These are phyloP conservation scores for Adelges cooleyi DNA, from an alignment of 1,140 invertebrate species.

Conservation along the genomic window DNA sequence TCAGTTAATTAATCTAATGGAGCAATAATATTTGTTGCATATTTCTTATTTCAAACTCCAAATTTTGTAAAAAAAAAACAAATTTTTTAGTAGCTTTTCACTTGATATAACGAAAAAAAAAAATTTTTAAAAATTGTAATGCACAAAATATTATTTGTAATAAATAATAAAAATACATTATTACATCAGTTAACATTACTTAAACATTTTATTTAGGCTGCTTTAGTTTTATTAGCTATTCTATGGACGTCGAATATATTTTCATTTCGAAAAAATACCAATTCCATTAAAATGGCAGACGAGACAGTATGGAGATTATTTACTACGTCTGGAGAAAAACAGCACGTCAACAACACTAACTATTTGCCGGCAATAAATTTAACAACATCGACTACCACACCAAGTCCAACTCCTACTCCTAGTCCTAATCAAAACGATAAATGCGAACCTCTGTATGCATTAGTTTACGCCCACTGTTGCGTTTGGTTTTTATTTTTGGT, in stretches of 20 bases:
- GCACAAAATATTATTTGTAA: not conserved
- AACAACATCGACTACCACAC: not conserved
- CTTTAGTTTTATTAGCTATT: not conserved
- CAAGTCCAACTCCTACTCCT: no score
- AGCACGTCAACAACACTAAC: not conserved
- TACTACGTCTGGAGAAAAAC: not conserved
- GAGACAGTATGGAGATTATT: not conserved
- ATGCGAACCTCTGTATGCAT: slow-evolving; percentile 17
- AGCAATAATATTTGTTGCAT: no score
- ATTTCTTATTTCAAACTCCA: no score
- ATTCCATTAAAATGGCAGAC: not conserved
- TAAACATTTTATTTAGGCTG: not conserved
- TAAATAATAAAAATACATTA: not conserved
- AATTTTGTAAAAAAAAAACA: no score
- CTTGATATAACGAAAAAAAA: not conserved
- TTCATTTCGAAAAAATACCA: not conserved
- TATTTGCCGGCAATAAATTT: no score
- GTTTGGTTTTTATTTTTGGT: slow-evolving; percentile 23
- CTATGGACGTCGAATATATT: not conserved
- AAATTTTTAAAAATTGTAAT: not conserved
- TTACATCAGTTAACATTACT: not conserved
- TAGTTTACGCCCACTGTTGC: slow-evolving; percentile 9
- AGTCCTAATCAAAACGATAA: not conserved
- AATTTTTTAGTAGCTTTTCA: no score
- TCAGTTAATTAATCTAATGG: no score